phyloP scores from a whole-genome alignment of 2,113 vertebrate species.

The Okapia johnstoni region DNA sequence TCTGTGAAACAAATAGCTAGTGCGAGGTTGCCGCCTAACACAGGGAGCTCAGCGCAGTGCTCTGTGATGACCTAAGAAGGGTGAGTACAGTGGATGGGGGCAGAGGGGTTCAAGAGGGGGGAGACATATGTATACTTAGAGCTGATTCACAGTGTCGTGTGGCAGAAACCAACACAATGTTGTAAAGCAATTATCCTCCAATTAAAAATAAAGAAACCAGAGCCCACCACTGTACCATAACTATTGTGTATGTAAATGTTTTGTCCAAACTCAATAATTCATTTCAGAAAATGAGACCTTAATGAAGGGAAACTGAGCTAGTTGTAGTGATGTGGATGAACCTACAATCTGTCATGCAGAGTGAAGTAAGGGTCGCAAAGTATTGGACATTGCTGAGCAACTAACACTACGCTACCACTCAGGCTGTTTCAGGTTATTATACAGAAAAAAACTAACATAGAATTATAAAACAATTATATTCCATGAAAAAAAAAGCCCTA shows the following conservation, averaged over 20 bases:
- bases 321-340: background rate
- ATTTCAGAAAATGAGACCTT: background rate
- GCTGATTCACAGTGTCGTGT: background rate
- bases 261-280: background rate
- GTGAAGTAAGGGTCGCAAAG: background rate
- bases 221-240: background rate
- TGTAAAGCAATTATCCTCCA: background rate
- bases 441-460: background rate
- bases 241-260: background rate
- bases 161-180: background rate
- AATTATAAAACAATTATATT: background rate
- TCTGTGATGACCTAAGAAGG: background rate
- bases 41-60: background rate
- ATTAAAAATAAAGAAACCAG: background rate
- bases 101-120: background rate
- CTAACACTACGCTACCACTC: background rate
- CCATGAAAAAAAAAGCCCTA: background rate
- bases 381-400: background rate
- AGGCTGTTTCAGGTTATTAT: background rate
- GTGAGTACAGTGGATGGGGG: fast-evolving
- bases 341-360: background rate
- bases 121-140: fast-evolving
- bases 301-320: background rate
- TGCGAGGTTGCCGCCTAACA: background rate
- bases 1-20: background rate